Evolutionary conservation across 2,888 invertebrate species (phyloP).

Genomic region (Lathronympha strigana): DNA sequence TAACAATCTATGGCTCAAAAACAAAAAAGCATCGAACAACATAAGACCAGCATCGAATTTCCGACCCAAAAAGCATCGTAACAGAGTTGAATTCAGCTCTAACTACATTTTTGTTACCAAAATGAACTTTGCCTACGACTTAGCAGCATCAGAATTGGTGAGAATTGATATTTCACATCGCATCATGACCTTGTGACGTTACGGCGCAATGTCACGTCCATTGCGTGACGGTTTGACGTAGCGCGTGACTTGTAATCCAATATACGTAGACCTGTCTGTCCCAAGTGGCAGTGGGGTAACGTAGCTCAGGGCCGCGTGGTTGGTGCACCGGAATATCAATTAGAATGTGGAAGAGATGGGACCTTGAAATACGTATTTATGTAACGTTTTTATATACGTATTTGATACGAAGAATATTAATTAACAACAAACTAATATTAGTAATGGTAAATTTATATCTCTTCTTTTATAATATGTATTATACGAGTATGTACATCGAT

Average conservation of each 20-base stretch:
- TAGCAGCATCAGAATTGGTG: slow-evolving; percentile 37
- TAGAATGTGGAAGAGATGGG: slow-evolving; percentile 27
- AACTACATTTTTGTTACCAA: neutral
- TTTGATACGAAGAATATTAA: neutral
- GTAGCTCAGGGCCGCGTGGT: slow-evolving; percentile 13
- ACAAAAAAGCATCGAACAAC: neutral
- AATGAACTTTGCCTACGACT: slow-evolving; percentile 24
- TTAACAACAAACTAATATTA: no score
- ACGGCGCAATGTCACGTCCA: slow-evolving; percentile 49
- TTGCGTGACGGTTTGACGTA: slow-evolving; percentile 48
- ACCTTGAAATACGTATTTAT: slow-evolving; percentile 27
- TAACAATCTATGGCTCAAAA: slow-evolving; percentile 12
- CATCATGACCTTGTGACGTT: slow-evolving; percentile 48
- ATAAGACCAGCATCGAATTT: neutral
- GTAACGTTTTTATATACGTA: neutral
- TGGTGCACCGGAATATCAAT: slow-evolving; percentile 25
- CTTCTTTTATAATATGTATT: no score
- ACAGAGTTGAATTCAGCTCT: neutral
- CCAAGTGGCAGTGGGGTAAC: neutral
- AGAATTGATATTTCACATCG: slow-evolving; percentile 39
- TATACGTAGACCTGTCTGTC: neutral
- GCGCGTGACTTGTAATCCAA: slow-evolving; percentile 40
- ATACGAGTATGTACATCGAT: no score
- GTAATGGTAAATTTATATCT: no score
- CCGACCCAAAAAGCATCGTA: neutral